These are phyloP conservation scores for Acanthaster planci DNA, from an alignment of 35 echinoderm and acorn worm species.

Conservation along the genomic window DNA sequence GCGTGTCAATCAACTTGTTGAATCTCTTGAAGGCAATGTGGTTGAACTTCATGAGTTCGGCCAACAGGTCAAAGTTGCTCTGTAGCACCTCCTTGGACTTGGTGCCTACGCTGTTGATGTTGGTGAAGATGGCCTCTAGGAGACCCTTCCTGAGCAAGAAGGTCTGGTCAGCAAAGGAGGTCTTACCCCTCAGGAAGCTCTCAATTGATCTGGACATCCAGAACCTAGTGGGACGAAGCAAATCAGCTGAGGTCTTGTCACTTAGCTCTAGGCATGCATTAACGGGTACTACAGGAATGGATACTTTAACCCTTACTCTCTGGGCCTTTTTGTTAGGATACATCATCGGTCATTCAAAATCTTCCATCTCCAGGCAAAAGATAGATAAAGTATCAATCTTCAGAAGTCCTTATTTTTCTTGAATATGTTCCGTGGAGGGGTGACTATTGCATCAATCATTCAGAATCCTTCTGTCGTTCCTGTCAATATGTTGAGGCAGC, in stretches of 20 bases:
- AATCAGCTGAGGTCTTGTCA: conserved; percentile 1
- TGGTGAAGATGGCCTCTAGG: conserved; percentile 87
- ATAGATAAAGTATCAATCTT: too few relatives aligned
- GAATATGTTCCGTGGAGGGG: too few relatives aligned
- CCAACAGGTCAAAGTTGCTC: conserved; percentile 96
- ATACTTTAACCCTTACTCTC: too few relatives aligned
- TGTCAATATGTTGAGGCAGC: too few relatives aligned
- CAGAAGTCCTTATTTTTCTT: too few relatives aligned
- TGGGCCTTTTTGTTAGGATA: too few relatives aligned
- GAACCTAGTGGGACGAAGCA: conserved; percentile 45
- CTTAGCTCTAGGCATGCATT: too few relatives aligned
- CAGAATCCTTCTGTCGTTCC: too few relatives aligned
- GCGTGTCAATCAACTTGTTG: conserved; percentile 78
- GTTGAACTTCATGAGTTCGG: conserved; percentile 99
- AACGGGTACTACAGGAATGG: too few relatives aligned
- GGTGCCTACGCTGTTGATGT: conserved; percentile 73
- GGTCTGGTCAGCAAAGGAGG: conserved; percentile 92
- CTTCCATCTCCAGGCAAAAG: too few relatives aligned
- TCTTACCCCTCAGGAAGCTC: conserved; percentile 88
- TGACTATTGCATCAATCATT: too few relatives aligned
- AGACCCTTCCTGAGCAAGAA: conserved; percentile 88
- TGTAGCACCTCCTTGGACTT: conserved; percentile 98
- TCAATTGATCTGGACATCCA: conserved; percentile 92
- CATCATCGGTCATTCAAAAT: too few relatives aligned
- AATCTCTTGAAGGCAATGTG: conserved; percentile 85